Percentiles rank a stretch among this genome's conserved stretches.
Conservation (phyloP, 2,888 invertebrate species). For the Hirtodrosophila cameraria region DNA sequence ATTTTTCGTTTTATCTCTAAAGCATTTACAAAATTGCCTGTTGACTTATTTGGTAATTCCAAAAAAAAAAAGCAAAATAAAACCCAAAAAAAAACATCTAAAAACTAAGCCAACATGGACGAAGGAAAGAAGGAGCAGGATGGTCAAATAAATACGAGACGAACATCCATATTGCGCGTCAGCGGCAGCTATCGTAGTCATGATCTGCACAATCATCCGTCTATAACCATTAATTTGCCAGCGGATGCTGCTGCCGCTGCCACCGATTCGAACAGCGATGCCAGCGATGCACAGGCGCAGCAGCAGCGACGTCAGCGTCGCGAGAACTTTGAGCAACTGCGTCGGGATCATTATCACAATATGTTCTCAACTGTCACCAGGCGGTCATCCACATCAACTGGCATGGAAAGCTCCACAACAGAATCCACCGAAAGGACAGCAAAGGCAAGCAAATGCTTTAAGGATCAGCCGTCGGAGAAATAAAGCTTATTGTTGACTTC, state of each 20-base stretch:
- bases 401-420: neutral
- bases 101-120: conserved; percentile 12
- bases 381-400: neutral
- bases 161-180: conserved; percentile 34
- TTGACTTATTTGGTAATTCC: conserved; percentile 11
- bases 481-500: neutral
- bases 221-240: conserved; percentile 47
- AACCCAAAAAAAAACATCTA: neutral
- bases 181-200: conserved; percentile 36
- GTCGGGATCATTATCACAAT: conserved; percentile 57
- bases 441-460: neutral
- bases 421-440: neutral
- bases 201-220: conserved; percentile 17
- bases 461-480: neutral
- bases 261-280: conserved; percentile 11
- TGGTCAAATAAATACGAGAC: neutral
- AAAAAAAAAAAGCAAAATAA: conserved; percentile 2
- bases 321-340: conserved; percentile 50
- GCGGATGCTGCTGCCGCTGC: neutral
- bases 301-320: conserved; percentile 33
- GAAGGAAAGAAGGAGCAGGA: conserved; percentile 8
- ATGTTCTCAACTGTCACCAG: conserved; percentile 34
- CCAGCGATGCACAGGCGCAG: conserved; percentile 32
- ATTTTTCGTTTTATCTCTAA: conserved; percentile 4
- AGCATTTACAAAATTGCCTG: conserved; percentile 44